phyloP scores from a whole-genome alignment of 2,113 vertebrate species.

The Mandrillus leucophaeus region DNA sequence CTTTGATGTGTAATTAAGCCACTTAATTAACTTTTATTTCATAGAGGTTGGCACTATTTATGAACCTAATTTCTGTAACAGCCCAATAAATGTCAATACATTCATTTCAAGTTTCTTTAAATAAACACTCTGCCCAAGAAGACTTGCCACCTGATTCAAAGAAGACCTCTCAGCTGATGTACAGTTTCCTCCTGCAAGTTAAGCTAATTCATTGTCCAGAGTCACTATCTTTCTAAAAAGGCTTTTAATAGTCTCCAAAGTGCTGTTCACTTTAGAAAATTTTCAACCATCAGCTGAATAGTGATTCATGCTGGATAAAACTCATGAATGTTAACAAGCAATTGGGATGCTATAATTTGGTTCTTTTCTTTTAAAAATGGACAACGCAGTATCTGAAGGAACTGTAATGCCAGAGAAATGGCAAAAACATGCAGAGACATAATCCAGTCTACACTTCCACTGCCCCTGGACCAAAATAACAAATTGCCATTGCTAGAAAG shows the following conservation, averaged over 20 bases:
- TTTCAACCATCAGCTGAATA: slow-evolving; percentile 30
- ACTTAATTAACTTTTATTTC: slow-evolving; percentile 24
- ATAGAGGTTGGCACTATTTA: neutral
- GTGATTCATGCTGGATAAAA: neutral
- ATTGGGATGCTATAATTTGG: neutral
- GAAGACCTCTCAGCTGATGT: neutral
- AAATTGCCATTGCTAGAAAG: neutral
- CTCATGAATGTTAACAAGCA: slow-evolving; percentile 27
- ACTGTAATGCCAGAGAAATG: neutral
- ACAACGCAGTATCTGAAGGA: neutral
- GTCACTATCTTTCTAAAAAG: neutral
- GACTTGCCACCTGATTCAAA: neutral
- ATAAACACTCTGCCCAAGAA: neutral
- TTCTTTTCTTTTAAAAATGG: neutral
- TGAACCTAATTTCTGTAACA: neutral
- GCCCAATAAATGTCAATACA: neutral
- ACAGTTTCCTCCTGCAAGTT: neutral
- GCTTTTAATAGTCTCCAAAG: neutral
- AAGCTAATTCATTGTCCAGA: slow-evolving; percentile 13
- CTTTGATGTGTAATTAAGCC: neutral
- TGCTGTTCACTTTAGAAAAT: neutral
- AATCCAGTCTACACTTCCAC: neutral
- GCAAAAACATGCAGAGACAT: neutral
- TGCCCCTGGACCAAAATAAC: neutral
- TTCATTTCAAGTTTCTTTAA: slow-evolving; percentile 29